Evolutionary conservation across 2,797 vertebrate species (phyloP), one percentile per base, ranked within the genome.

Genomic region (Rhyacichthys aspro): DNA sequence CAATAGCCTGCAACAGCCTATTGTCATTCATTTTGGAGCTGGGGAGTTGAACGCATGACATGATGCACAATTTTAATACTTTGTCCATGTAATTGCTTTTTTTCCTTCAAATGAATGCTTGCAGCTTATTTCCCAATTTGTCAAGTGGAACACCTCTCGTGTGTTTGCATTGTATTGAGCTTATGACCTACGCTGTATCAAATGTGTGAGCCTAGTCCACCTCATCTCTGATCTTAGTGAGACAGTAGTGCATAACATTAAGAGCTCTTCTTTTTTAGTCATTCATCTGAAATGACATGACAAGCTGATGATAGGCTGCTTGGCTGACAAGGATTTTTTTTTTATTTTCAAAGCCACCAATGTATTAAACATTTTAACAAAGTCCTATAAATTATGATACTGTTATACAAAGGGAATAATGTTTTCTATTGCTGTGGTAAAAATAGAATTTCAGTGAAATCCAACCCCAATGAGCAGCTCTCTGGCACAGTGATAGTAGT

Each of bases 161-260:
- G n/a, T 8, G 3, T 42, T 42, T 42, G 39, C n/a, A 12, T 42
- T 5, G 39, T 42, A 7, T 39, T 39, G 11, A 42, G 14, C 6
- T n/a, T 15, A 3, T 37, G 36, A 9, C 36, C 1, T 37, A 11
- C 36, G 3, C 36, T 37, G 36, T 9, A 9, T 7, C 10, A 8
- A 10, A 19, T 37, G 7, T 48, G 46, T 48, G 12, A 71, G 65
- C 60, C n/a, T n/a, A 64, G 53, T 63, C n/a, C 6, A 16, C n/a
- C 55, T 8, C 43, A n/a, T 60, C 46, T 48, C 81, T 70, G 50
- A 63, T 76, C 75, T 78, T 84, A 78, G 84, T 86, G 67, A 74
- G 70, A 18, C 34, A 55, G 44, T 43, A 2, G 67, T 4, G 37
- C 59, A 9, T 12, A 32, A 47, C 48, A 44, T 43, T 49, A 43